Evolutionary conservation across 37 sponge, comb jelly and placozoan genomes (phyloP), one percentile per base, ranked within the genome.

Genomic region (Hormiphora californensis): DNA sequence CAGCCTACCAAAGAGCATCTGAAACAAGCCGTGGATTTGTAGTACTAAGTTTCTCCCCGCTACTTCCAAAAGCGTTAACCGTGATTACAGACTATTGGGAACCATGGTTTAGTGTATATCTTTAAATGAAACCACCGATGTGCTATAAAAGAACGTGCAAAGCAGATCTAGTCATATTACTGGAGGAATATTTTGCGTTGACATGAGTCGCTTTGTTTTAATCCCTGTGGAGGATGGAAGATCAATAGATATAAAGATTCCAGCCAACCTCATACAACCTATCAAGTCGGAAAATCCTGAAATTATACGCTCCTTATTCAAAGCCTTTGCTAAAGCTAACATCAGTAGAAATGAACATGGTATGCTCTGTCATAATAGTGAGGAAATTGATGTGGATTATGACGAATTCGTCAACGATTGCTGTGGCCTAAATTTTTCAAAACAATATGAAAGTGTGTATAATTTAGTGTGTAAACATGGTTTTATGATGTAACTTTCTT

Each of bases 81-180:
- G 68, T 65, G 12, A 65, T 65, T 36, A 39, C 38, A 9, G 68
- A 65, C 25, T 65, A 31, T 21, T 65, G 68, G 68, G 15, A 25
- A 25, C 31, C 39, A 65, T 65, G 68, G 39, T 39, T 39, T 36
- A 65, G 68, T 39, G 68, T 65, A 4, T 65, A 65, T 25, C 68
- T 65, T 8, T 65, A 65, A 65, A 65, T 36, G 25, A 39, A 15
- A 35, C 5, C 11, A 4, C 68, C 5, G 35, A 27, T 7, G 7
- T 25, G 38, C 39, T 65, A 65, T 65, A 65, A 65, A 65, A 65
- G 38, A 15, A 1, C 4, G 31, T 35, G 36, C 36, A 28, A 65
- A 65, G 38, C 68, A 65, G 38, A 31, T 5, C 35, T 36, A 39
- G 21, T 28, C 1, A 15, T 9, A 65, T 65, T 5, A 8, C 35